Evolutionary conservation across 2,888 invertebrate genomes (phyloP).

Genomic region (Brenthis daphne): DNA sequence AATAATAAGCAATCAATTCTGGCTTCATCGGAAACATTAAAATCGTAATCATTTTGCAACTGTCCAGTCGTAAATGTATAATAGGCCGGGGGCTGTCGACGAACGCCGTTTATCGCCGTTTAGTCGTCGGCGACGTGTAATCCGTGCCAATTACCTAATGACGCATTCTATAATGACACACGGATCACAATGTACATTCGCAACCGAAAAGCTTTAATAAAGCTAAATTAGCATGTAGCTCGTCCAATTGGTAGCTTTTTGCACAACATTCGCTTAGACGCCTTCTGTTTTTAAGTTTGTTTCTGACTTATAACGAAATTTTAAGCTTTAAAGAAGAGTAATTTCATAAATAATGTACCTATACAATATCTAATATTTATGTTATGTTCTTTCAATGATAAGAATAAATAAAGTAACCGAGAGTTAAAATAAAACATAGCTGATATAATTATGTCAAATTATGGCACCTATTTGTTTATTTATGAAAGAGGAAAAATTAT

Average conservation of each 20-base stretch:
- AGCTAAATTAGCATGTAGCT: neutral
- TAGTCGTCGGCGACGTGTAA: constrained; percentile 68
- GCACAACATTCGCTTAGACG: too few relatives aligned
- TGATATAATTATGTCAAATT: neutral
- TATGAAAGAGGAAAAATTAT: constrained; percentile 3
- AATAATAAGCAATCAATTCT: constrained; percentile 17
- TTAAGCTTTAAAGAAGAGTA: too few relatives aligned
- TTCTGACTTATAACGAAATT: too few relatives aligned
- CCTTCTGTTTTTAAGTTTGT: too few relatives aligned
- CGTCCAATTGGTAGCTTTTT: neutral
- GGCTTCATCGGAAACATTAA: constrained; percentile 45
- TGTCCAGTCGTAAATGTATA: constrained; percentile 56
- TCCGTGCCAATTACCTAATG: constrained; percentile 68
- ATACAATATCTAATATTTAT: too few relatives aligned
- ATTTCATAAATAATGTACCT: too few relatives aligned
- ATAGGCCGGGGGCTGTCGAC: constrained; percentile 51
- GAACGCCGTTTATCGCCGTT: constrained; percentile 71
- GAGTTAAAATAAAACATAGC: too few relatives aligned
- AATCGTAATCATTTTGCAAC: constrained; percentile 47
- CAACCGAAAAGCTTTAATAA: constrained; percentile 14
- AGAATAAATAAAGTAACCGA: too few relatives aligned
- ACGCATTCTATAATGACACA: constrained; percentile 59
- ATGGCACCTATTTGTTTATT: neutral
- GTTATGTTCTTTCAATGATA: too few relatives aligned
- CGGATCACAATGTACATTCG: constrained; percentile 31